Base-by-base conservation (phyloP, 2,888 invertebrate species). In the Teinopalpus imperialis region DNA sequence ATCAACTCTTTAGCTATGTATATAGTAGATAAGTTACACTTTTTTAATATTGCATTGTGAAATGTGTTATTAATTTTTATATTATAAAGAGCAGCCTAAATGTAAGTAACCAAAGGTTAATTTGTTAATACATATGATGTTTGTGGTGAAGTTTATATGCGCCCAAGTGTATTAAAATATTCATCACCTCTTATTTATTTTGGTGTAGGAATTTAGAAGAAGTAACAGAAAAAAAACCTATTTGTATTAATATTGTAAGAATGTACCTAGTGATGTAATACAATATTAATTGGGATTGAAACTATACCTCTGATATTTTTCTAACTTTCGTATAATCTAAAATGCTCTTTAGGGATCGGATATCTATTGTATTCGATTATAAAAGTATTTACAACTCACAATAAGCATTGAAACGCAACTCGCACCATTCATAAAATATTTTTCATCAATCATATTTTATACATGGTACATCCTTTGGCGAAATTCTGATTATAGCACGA, bases 51-150 rank as follows among this genome's bases (percentile, higher is more conserved):
- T 39, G 9, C 20, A 32, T 27, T 32, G 7, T 26, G 26, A 31
- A 21, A 13, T 10, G 7, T 30, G 24, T 31, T 32, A 29, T 32
- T 31, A 27, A 26, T 48, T 31, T 26, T 42, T 34, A 4, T 39
- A 36, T 35, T 34, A 14, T 43, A 10, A 47, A 46, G 5, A n/a
- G 30, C 27, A 29, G 34, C 35, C 26, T 35, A 48, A 43, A 30
- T 46, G 27, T 45, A 40, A 40, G 34, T 46, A 40, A 34, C 45
- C 45, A 46, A 46, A 46, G 45, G 45, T 46, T 40, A 35, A 40
- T 40, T 39, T 7, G 26, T 32, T 27, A 39, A 39, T 26, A n/a
- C 9, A 30, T 36, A 35, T 35, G 16, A 35, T 35, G 43, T 35
- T 39, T 43, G 31, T 18, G 31, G 24, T 21, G 34, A 30, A 26